Evolutionary conservation across 1,140 invertebrate species (phyloP), one percentile per base, ranked within the genome.

Genomic region (Oryctes rhinoceros): DNA sequence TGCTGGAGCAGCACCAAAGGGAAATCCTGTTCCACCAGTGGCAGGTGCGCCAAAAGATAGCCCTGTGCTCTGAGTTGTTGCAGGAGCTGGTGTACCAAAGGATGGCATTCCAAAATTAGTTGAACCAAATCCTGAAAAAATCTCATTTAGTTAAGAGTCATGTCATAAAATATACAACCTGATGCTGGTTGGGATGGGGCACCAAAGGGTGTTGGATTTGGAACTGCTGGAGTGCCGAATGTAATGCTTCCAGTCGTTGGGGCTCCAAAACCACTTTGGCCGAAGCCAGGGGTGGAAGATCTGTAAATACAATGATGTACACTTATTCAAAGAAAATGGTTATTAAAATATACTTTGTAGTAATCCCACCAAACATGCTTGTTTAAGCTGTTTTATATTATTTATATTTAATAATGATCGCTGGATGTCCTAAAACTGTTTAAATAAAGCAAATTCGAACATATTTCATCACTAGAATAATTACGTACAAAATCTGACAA

Each of bases 31-130:
- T 35, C 67, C 47, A 44, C 78, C 59, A 7, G 77, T 15, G 1
- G 81, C 80, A 53, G 80, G 65, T 67, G 82, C 76, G 67, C 80
- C 85, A 10, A 84, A 79, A 65, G 78, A 83, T 71, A 85, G 80
- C 59, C 80, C 79, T 20, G 81, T 79, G 18, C 15, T n/a, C n/a
- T 44, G 75, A 39, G 65, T 37, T 15, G 20, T 71, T 71, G 65
- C 4, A 37, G 65, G 9, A 35, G 65, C 24, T 37, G 86, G 83
- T 59, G 75, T 76, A 67, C 78, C 78, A 80, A 81, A 81, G 53
- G 77, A 30, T 47, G 39, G 74, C 48, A 71, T 35, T 6, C 65
- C 65, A 30, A 71, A 48, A 13, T 47, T 30, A 74, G 20, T 47
- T 39, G 76, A 24, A 6, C 35, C 24, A 78, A 79, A 80, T 20